phyloP scores from a whole-genome alignment of 2,888 invertebrate species.

The Pemphredon lugubris region DNA sequence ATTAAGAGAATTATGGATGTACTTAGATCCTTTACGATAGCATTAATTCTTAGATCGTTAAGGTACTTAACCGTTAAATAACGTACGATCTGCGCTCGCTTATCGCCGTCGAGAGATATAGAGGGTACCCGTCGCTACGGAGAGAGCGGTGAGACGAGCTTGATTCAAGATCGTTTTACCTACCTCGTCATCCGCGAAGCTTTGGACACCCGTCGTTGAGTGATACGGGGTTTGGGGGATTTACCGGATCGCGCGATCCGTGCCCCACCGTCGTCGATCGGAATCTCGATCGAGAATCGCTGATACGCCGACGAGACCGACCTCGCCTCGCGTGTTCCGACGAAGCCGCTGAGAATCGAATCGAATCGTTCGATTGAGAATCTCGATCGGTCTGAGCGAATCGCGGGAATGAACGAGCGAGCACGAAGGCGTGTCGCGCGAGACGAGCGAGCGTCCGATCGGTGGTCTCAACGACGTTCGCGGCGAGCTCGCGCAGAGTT shows the following conservation, averaged over 20 bases:
- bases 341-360: too few relatives aligned
- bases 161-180: background rate
- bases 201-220: background rate
- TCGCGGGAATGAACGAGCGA: too few relatives aligned
- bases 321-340: too few relatives aligned
- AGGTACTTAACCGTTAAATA: constrained; percentile 23
- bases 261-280: too few relatives aligned
- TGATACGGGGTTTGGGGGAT: background rate
- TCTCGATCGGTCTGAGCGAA: too few relatives aligned
- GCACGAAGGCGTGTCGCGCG: too few relatives aligned
- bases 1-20: constrained; percentile 22
- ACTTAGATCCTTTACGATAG: constrained; percentile 22
- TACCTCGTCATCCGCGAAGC: background rate
- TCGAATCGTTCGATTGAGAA: too few relatives aligned
- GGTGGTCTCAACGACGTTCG: too few relatives aligned
- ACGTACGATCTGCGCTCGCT: constrained; percentile 9
- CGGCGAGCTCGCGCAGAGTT: background rate
- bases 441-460: too few relatives aligned
- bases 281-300: too few relatives aligned
- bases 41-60: constrained; percentile 29
- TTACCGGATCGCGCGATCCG: too few relatives aligned
- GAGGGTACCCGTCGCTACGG: constrained; percentile 1
- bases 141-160: constrained; percentile 1
- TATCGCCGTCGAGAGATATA: constrained; percentile 14
- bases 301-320: too few relatives aligned